Base-by-base conservation (phyloP, 2,797 vertebrate species). In the Psittacula echo region DNA sequence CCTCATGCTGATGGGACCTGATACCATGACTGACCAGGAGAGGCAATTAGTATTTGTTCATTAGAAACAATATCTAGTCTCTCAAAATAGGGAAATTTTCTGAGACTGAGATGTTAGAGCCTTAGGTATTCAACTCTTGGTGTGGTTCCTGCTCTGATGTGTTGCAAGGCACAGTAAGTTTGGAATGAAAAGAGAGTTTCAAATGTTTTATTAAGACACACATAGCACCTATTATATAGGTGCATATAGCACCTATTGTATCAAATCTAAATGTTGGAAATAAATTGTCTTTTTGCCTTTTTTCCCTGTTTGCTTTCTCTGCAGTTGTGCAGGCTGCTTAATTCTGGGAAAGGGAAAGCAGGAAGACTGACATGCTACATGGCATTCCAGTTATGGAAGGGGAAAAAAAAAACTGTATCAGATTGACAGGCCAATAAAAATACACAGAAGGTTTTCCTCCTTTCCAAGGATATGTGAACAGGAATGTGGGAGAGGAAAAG, bases 381-480 rank as follows among this genome's bases (percentile, higher is more conserved):
- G 90, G 89, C 93, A 81, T 80, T 93, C 80, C 90, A 90, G 92
- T 92, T 92, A 91, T 72, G 76, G 70, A 74, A 88, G 29, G 4
- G 60, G 45, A 67, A 86, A 78, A 91, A 76, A 89, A 85, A 53
- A 24, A 37, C 37, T 3, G 23, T 66, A 87, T 53, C 39, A 94
- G 94, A 93, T 90, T 96, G 96, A 91, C 94, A 95, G 77, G 73
- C 84, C 88, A 95, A 65, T 91, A 93, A 94, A 96, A 96, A 96
- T 87, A 94, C 41, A 86, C 72, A 85, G 85, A 87, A 93, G 60
- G 92, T 62, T 93, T 87, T 95, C 90, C 80, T 90, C 53, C 50
- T 80, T 78, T 96, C 78, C 78, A 94, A 85, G 72, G 85, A 45
- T 90, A 54, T 10, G 5, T 82, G 58, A 89, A 47, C 24, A 2